Conservation (phyloP, 1,140 invertebrate species). For the Oncopeltus fasciatus region DNA sequence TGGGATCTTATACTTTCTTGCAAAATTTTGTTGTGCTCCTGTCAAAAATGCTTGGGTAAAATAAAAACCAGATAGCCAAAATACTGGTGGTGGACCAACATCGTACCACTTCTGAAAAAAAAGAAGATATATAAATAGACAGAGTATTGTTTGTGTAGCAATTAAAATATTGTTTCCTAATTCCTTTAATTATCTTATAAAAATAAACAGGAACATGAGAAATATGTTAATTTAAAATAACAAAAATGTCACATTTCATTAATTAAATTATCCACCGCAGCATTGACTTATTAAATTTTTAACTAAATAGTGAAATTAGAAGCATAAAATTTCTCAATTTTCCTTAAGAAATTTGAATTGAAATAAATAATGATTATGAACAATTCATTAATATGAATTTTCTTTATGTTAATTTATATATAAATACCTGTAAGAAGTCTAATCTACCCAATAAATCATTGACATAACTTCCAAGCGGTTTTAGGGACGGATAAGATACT, state of each 20-base stretch:
- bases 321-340: neutral
- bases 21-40: constrained; percentile 83
- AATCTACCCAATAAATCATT: constrained; percentile 72
- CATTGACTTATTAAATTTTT: no score
- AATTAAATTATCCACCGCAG: no score
- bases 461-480: constrained; percentile 80
- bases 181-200: no score
- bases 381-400: neutral
- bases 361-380: no score
- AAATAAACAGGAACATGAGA: no score
- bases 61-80: constrained; percentile 90
- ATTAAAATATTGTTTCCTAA: no score
- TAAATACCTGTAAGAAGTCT: constrained; percentile 54
- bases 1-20: constrained; percentile 76
- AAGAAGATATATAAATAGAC: constrained; percentile 20
- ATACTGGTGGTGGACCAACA: constrained; percentile 61
- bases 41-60: constrained; percentile 93
- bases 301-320: no score
- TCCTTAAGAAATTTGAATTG: no score
- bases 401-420: neutral
- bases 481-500: constrained; percentile 83
- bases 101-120: constrained; percentile 61
- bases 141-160: no score
- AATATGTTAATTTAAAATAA: no score
- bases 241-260: no score